These are phyloP conservation scores for Danaus plexippus DNA, from an alignment of 1,140 invertebrate genomes.

Conservation along the genomic window DNA sequence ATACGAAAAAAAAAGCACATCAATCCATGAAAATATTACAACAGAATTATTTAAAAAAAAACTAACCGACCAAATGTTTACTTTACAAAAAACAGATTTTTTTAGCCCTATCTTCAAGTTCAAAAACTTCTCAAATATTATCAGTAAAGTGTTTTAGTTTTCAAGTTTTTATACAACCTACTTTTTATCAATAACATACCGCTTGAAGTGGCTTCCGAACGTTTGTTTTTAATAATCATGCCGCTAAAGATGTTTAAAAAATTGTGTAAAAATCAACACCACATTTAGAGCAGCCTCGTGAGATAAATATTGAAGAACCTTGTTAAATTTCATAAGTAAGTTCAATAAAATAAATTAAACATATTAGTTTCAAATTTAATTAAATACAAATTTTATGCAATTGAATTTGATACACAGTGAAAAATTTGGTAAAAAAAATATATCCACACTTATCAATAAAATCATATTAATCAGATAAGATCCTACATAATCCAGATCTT, in stretches of 20 bases:
- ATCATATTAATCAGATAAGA: too few species aligned
- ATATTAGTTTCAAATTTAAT: too few species aligned
- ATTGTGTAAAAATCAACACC: constrained; percentile 41
- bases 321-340: too few species aligned
- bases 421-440: constrained; percentile 2
- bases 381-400: too few species aligned
- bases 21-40: too few species aligned
- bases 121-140: constrained; percentile 4
- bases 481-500: constrained; percentile 25
- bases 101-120: constrained; percentile 10
- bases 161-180: constrained; percentile 25
- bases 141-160: constrained; percentile 18
- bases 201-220: constrained; percentile 19
- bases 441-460: neutral
- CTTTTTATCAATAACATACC: constrained; percentile 22
- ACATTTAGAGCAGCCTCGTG: constrained; percentile 17
- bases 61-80: constrained; percentile 9
- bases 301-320: too few species aligned
- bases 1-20: too few species aligned
- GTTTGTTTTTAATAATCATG: constrained; percentile 37
- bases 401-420: neutral
- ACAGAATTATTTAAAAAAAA: too few species aligned
- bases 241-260: constrained; percentile 26
- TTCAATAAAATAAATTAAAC: too few species aligned
- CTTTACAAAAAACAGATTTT: constrained; percentile 15